Percentiles rank a stretch among this genome's conserved stretches.
phyloP scores from a whole-genome alignment of 2,888 invertebrate genomes.

The Pammene aurita region DNA sequence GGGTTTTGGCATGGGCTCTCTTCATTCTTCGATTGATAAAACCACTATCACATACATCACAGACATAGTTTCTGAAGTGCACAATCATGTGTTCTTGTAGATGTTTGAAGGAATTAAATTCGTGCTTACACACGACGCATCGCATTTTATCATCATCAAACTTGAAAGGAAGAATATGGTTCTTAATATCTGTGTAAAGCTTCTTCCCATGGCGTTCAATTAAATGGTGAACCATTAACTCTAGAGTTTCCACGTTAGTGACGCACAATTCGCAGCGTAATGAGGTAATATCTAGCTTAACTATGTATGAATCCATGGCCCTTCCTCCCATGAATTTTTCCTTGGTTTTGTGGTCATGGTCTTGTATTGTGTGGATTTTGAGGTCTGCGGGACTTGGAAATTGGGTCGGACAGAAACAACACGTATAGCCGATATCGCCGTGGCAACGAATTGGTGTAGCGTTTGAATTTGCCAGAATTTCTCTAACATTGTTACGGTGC shows the following conservation, averaged over 20 bases:
- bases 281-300: slow-evolving; percentile 53
- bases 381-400: slow-evolving; percentile 54
- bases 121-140: slow-evolving; percentile 50
- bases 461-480: slow-evolving; percentile 56
- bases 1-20: slow-evolving; percentile 47
- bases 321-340: slow-evolving; percentile 52
- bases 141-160: slow-evolving; percentile 48
- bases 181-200: slow-evolving; percentile 51
- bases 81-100: slow-evolving; percentile 55
- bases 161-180: slow-evolving; percentile 55
- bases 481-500: slow-evolving; percentile 51
- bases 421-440: slow-evolving; percentile 55
- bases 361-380: slow-evolving; percentile 55
- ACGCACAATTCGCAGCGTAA: slow-evolving; percentile 49
- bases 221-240: slow-evolving; percentile 47
- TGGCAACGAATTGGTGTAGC: slow-evolving; percentile 58
- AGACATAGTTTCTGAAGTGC: slow-evolving; percentile 55
- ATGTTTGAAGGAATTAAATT: slow-evolving; percentile 50
- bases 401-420: slow-evolving; percentile 56
- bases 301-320: slow-evolving; percentile 49
- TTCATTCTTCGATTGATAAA: slow-evolving; percentile 62
- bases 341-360: slow-evolving; percentile 48
- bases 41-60: slow-evolving; percentile 54
- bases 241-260: slow-evolving; percentile 42
- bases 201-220: slow-evolving; percentile 45